Evolutionary conservation across 2,113 vertebrate genomes (phyloP).

Genomic region (Delphinus delphis): DNA sequence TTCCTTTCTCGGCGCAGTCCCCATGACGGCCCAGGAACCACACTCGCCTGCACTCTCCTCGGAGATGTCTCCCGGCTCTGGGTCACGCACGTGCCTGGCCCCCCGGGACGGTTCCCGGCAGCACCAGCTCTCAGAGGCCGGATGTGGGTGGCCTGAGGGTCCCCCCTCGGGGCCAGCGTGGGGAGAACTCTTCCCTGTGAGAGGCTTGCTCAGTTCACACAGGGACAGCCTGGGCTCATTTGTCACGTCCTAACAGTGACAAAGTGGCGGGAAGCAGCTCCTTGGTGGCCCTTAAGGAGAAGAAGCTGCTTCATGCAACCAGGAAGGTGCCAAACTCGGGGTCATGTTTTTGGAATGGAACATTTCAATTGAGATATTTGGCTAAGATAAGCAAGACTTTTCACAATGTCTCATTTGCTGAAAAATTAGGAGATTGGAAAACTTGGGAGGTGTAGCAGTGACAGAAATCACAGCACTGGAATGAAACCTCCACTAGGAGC

Average conservation of each 20-base stretch:
- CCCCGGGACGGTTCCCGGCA: fast-evolving
- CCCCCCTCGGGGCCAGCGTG: fast-evolving
- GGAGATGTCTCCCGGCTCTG: fast-evolving
- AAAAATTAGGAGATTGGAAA: neutral
- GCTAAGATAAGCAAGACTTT: constrained; percentile 53
- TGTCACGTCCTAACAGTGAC: neutral
- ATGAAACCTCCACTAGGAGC: fast-evolving
- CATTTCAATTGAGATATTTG: constrained; percentile 49
- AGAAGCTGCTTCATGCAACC: neutral
- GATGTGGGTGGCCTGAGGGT: fast-evolving
- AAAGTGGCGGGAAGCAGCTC: constrained; percentile 24
- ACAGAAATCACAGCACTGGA: neutral
- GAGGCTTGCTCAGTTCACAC: neutral
- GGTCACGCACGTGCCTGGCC: fast-evolving
- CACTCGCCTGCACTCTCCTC: fast-evolving
- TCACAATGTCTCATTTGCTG: constrained; percentile 10
- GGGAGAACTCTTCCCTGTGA: neutral
- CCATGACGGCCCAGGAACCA: fast-evolving
- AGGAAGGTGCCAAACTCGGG: constrained; percentile 1
- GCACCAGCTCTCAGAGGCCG: fast-evolving
- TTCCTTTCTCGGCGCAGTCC: too few species aligned
- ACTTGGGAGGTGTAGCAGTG: fast-evolving
- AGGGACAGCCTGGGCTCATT: neutral
- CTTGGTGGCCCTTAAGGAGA: neutral
- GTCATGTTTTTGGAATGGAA: constrained; percentile 48